Base-by-base conservation (phyloP, 2,888 invertebrate species). In the Cyclophora albipunctata region DNA sequence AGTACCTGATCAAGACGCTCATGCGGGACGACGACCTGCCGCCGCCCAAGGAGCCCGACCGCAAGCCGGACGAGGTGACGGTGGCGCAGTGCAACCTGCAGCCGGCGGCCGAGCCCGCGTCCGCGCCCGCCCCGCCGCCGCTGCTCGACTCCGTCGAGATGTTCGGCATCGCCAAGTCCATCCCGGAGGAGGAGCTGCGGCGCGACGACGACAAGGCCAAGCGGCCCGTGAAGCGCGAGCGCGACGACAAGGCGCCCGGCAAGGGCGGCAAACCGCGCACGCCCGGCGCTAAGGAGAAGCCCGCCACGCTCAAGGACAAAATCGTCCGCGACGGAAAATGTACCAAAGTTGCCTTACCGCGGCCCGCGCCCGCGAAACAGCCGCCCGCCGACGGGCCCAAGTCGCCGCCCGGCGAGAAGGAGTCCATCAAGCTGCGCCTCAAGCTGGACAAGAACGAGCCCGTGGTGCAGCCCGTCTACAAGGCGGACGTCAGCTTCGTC, bases 1-100 rank as follows among this genome's bases (percentile, higher is more conserved):
- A 95, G 84, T 95, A 95, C 89, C 92, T 97, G 45, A 96, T 97
- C 64, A 97, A 97, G 88, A 96, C 97, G 0, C 90, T 96, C 56
- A 96, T 97, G 58, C 95, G 96, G 42, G 93, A 95, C 71, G 90
- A 97, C 69, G 96, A 96, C 68, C 92, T 94, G 3, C 94, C 94
- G 81, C 93, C 93, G 35, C 66, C 92, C 78, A 62, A 89, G 73
- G 61, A 91, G 69, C 90, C 79, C 74, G 90, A 91, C 48, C 90
- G 89, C 54, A 91, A 91, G 63, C 84, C 82, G 3, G 90, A 90
- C 44, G 90, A 90, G 58, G 69, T 90, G 7, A 90, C 90, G 0
- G 81, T 84, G 40, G 84, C 82, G 2, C 84, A 80, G 63, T 78
- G 78, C 59, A 80, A 82, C 62, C 63, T 83, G 4, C n/a, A 45